phyloP scores from a whole-genome alignment of 2,888 invertebrate genomes.

The Galerucella nymphaeae region DNA sequence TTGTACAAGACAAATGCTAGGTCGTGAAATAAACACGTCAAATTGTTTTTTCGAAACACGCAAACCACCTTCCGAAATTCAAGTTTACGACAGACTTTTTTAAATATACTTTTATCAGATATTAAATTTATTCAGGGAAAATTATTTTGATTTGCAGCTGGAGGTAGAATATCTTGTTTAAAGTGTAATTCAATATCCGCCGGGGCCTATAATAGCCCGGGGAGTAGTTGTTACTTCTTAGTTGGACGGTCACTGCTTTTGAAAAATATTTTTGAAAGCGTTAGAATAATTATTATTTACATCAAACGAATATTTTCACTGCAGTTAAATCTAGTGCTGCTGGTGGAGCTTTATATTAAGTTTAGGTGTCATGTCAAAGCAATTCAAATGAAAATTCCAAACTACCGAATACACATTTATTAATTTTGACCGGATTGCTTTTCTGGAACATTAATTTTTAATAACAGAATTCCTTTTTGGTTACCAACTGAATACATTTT shows the following conservation, averaged over 20 bases:
- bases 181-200: no score
- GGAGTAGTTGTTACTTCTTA: no score
- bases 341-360: constrained; percentile 7
- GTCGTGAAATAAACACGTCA: constrained; percentile 19
- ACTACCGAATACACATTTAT: constrained; percentile 2
- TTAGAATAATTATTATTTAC: no score
- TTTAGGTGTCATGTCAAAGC: background rate
- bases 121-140: no score
- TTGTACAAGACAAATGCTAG: constrained; percentile 23
- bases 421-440: constrained; percentile 6
- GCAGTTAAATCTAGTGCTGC: background rate
- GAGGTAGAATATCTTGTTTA: no score
- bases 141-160: no score
- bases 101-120: no score
- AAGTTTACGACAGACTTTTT: no score
- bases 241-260: no score
- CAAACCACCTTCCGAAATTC: background rate
- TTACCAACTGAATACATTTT: background rate
- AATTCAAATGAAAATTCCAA: constrained; percentile 14
- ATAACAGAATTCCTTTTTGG: constrained; percentile 10
- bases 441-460: constrained; percentile 25
- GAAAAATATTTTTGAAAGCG: no score
- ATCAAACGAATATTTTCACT: background rate
- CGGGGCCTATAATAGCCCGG: no score
- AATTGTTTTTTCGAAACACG: background rate